Percentiles rank a stretch among this genome's conserved stretches.
Evolutionary conservation across 2,113 vertebrate species (phyloP).

Genomic region (Sitta europaea): DNA sequence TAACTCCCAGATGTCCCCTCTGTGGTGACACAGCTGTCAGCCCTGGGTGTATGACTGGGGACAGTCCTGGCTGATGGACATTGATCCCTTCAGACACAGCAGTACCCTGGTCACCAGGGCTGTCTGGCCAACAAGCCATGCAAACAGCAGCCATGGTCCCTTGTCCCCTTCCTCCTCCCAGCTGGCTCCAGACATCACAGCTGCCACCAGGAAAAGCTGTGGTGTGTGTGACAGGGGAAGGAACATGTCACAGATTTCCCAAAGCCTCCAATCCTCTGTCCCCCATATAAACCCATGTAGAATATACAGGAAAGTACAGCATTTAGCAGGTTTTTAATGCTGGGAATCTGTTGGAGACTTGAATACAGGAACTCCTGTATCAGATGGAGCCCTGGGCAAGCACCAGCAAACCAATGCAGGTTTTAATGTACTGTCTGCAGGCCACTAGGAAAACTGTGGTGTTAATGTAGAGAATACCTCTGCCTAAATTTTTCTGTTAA

Average conservation of each 20-base stretch:
- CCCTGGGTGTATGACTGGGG: background rate
- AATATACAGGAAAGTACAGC: background rate
- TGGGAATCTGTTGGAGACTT: background rate
- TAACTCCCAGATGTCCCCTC: background rate
- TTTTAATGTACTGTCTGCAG: background rate
- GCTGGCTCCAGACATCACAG: background rate
- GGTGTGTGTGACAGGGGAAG: background rate
- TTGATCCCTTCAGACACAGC: background rate
- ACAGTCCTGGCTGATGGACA: background rate
- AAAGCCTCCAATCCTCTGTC: background rate
- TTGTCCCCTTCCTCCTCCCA: background rate
- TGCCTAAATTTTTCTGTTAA: background rate
- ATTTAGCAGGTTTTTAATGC: background rate
- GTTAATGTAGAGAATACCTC: background rate
- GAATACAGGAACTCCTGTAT: background rate
- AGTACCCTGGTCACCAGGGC: rapidly evolving
- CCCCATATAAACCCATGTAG: rapidly evolving
- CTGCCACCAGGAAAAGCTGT: background rate
- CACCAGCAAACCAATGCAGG: background rate
- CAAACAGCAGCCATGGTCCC: background rate
- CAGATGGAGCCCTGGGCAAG: background rate
- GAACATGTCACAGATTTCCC: rapidly evolving
- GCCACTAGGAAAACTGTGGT: background rate
- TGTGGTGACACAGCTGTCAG: background rate
- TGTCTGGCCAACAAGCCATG: background rate